Evolutionary conservation across 2,888 invertebrate species (phyloP), one percentile per base, ranked within the genome.

Genomic region (Mesochorus sp.): DNA sequence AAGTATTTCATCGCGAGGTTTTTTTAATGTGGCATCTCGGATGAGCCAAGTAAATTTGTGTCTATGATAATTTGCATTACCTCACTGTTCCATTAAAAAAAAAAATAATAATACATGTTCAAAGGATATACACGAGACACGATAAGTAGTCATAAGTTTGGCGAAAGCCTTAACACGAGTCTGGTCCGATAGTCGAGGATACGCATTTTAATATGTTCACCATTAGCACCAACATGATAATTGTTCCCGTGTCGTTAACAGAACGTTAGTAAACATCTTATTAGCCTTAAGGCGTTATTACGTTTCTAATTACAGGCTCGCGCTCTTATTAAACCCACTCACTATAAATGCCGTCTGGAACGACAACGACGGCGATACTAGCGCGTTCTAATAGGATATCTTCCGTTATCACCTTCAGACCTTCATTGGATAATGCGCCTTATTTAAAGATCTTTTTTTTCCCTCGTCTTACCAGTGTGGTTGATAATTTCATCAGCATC

Each of bases 211-310:
- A 85, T 86, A 85, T 81, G 57, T 76, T 61, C 61, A 73, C 51
- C 66, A 59, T 51, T 26, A 57, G 28, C 80, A 62, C 59, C 76
- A 77, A 79, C 79, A 75, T 74, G 89, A 88, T 90, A 90, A 90
- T 90, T 90, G 89, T 87, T 82, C 80, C 86, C 82, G 86, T 84
- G 85, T 85, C 84, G 85, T 88, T 88, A 90, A 85, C 85, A 84
- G 85, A 85, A 87, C 89, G 90, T 90, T 90, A 89, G 85, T 83
- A 85, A 87, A 86, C 90, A 88, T 90, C 90, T 90, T 89, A 89
- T 90, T 89, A 88, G 86, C 85, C 84, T 87, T 87, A 88, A 89
- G 88, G 89, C 84, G 87, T 89, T 90, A 90, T 89, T 89, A 85
- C 83, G 81, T 83, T 86, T 85, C 86, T 88, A 89, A 89, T 89